Evolutionary conservation across 2,797 vertebrate genomes (phyloP).

Genomic region (Lemur catta): DNA sequence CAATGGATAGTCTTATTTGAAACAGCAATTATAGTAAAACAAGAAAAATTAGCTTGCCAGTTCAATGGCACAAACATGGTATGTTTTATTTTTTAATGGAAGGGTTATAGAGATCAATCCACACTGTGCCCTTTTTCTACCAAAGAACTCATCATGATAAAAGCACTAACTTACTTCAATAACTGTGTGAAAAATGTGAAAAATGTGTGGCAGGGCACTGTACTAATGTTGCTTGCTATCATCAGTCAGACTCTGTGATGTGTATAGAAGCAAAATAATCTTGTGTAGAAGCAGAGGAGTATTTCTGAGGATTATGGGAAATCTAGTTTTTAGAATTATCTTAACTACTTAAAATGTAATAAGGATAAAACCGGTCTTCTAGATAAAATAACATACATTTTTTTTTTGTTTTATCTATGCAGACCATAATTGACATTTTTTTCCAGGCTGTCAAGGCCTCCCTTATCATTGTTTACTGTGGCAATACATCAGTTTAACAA

Average conservation of each 20-base stretch:
- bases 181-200: neutral
- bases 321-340: neutral
- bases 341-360: neutral
- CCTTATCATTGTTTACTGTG: neutral
- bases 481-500: neutral
- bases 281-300: neutral
- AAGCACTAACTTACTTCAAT: neutral
- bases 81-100: neutral
- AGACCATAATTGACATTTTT: neutral
- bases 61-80: neutral
- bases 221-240: neutral
- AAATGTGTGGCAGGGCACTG: neutral
- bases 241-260: neutral
- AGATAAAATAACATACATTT: neutral
- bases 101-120: neutral
- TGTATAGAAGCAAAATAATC: neutral
- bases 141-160: neutral
- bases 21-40: neutral
- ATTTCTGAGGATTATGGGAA: neutral
- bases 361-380: neutral
- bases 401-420: neutral
- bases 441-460: neutral
- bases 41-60: neutral
- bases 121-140: neutral
- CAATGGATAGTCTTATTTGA: neutral